Conservation (phyloP, 2,797 vertebrate species). For the Microctenopoma lineatum region DNA sequence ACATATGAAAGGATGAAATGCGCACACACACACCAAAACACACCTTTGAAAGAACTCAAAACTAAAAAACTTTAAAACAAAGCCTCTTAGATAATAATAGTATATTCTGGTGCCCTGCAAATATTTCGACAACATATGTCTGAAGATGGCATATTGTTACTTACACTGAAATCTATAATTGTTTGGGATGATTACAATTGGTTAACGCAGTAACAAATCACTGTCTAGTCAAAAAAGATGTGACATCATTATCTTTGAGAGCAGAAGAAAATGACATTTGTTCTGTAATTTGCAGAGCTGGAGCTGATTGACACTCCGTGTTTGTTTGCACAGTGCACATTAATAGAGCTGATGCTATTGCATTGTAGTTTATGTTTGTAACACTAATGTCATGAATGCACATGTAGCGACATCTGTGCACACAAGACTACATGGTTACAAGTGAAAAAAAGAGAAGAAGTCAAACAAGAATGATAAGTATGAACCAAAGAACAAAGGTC, state of each 20-base stretch:
- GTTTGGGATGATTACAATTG: conserved; percentile 29
- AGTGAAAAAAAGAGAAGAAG: conserved; percentile 10
- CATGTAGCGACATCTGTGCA: neutral
- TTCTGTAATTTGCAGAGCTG: conserved; percentile 21
- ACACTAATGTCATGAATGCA: conserved; percentile 14
- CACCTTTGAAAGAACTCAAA: too few species aligned
- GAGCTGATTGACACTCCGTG: conserved; percentile 39
- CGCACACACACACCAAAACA: too few species aligned
- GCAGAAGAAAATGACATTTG: conserved; percentile 25
- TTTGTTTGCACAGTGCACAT: conserved; percentile 28
- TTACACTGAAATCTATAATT: conserved; percentile 43
- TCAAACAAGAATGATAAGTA: conserved; percentile 14
- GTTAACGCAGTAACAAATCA: conserved; percentile 19
- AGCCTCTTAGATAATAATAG: too few species aligned
- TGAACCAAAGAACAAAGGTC: conserved; percentile 44
- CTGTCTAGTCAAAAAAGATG: conserved; percentile 11
- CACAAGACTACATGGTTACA: neutral
- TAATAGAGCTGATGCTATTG: conserved; percentile 23
- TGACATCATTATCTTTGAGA: conserved; percentile 27
- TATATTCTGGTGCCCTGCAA: neutral
- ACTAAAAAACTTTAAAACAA: too few species aligned
- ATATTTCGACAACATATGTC: conserved; percentile 3
- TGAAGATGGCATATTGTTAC: conserved; percentile 28
- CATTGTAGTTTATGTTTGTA: conserved; percentile 13
- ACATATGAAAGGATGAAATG: neutral